A percentile compares a stretch with the other conserved stretches of the same genome.
Conservation (phyloP, 2,888 invertebrate species). For the Gordius sp. region DNA sequence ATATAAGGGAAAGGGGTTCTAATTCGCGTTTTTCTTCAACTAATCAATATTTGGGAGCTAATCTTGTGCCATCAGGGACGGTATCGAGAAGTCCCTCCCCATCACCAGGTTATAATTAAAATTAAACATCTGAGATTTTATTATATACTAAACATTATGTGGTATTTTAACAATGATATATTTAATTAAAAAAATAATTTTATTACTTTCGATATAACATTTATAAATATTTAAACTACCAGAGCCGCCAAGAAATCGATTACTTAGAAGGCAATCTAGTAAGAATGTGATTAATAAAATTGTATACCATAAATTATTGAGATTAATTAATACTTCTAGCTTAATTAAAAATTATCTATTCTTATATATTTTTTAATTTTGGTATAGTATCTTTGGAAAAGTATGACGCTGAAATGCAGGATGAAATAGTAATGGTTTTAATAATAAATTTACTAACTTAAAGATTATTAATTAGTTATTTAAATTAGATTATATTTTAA, state of each 20-base stretch:
- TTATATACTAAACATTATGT: not conserved
- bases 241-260: slow-evolving; percentile 9
- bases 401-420: not conserved
- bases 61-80: not conserved
- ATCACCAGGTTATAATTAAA: slow-evolving; percentile 10
- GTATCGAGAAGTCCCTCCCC: not conserved
- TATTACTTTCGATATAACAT: too few species aligned
- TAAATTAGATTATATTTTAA: too few species aligned
- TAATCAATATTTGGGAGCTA: too few species aligned
- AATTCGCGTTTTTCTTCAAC: not conserved
- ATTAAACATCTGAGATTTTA: too few species aligned
- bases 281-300: not conserved
- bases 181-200: not conserved
- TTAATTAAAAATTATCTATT: not conserved
- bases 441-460: not conserved
- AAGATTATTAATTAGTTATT: not conserved
- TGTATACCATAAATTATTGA: not conserved
- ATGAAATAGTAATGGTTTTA: slow-evolving; percentile 1
- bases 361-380: not conserved
- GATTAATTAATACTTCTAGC: not conserved
- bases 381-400: slow-evolving; percentile 8
- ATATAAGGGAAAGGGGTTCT: not conserved
- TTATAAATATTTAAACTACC: too few species aligned
- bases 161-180: not conserved
- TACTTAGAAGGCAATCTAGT: not conserved